Conservation (phyloP, 2,797 vertebrate species). For the Ammospiza maritima region DNA sequence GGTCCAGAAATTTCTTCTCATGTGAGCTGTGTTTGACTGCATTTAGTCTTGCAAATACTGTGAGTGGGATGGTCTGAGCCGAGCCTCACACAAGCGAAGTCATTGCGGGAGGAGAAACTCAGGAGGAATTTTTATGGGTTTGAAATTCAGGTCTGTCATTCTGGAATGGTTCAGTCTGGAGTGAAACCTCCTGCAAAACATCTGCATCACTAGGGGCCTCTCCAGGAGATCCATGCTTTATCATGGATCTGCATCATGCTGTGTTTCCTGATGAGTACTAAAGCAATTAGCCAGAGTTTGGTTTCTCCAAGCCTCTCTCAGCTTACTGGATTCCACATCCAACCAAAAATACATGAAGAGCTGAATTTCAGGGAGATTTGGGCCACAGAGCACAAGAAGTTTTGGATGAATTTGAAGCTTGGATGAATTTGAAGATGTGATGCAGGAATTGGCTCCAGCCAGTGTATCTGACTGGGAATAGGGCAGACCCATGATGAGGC, state of each 20-base stretch:
- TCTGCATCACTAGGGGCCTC: not conserved
- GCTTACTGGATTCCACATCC: not conserved
- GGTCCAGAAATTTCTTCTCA: slow-evolving; percentile 7
- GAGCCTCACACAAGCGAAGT: not conserved
- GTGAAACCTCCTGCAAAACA: not conserved
- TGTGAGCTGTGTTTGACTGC: not conserved
- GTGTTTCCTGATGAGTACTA: not conserved
- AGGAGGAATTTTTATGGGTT: not conserved
- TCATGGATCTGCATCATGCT: not conserved
- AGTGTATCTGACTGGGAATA: not conserved
- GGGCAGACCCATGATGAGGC: not conserved
- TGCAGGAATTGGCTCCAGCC: not conserved
- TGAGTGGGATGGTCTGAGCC: not conserved
- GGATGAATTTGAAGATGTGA: not conserved
- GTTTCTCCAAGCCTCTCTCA: not conserved
- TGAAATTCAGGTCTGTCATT: not conserved
- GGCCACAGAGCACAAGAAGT: not conserved
- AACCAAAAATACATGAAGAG: not conserved
- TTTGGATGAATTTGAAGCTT: not conserved
- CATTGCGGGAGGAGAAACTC: not conserved
- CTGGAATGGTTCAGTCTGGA: not conserved
- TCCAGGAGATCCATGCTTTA: not conserved
- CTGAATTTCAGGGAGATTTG: not conserved
- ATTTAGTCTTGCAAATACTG: not conserved
- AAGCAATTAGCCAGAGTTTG: not conserved